These are phyloP conservation scores for Lepus oiostolus DNA, from an alignment of 2,797 vertebrate genomes.

Conservation along the genomic window DNA sequence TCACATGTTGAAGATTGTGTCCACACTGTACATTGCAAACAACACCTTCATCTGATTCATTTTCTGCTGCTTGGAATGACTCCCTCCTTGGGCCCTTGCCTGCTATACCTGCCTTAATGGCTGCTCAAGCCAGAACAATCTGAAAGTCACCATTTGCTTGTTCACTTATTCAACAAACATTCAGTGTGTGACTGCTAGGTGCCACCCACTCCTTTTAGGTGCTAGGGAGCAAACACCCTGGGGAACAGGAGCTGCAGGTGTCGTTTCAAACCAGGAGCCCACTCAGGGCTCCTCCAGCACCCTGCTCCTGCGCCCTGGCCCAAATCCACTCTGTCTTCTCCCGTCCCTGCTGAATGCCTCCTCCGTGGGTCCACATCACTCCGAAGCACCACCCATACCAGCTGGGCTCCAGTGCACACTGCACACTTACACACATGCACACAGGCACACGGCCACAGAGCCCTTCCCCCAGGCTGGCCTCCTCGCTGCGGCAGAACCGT, in stretches of 20 bases:
- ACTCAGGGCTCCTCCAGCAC: too few relatives aligned
- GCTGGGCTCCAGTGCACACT: neutral
- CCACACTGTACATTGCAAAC: neutral
- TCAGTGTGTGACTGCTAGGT: neutral
- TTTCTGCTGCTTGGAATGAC: neutral
- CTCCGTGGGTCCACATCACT: neutral
- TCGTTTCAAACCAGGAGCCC: too few relatives aligned
- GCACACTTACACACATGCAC: neutral
- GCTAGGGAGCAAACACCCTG: neutral
- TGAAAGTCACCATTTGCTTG: neutral
- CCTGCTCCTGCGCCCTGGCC: neutral
- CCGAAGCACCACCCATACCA: neutral
- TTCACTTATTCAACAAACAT: neutral
- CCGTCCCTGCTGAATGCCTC: neutral
- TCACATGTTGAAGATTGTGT: neutral
- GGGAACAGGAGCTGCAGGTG: too few relatives aligned
- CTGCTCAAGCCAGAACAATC: neutral
- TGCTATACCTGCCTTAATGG: neutral
- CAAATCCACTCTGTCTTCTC: too few relatives aligned
- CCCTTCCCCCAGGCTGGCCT: neutral
- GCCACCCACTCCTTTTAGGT: neutral
- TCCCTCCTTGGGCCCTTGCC: neutral
- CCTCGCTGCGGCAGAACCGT: neutral
- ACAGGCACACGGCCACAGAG: neutral
- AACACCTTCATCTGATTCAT: neutral